Evolutionary conservation across 2,113 vertebrate genomes (phyloP).

Genomic region (Pterocles orientalis): DNA sequence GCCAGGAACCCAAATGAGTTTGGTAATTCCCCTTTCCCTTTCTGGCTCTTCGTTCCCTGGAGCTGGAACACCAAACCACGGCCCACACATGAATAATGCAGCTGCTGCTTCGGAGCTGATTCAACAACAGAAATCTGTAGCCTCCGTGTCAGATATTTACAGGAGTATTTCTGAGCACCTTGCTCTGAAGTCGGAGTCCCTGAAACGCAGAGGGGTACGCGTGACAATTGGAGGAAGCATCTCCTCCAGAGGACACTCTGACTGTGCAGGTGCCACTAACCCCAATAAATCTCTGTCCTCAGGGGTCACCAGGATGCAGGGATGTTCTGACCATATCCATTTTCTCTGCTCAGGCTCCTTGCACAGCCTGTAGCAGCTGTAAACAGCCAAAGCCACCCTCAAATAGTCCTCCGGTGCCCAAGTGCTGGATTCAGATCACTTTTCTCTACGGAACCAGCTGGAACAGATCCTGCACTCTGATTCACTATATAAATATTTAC

Average conservation of each 20-base stretch:
- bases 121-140: neutral
- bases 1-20: neutral
- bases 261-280: neutral
- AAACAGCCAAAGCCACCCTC: neutral
- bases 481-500: neutral
- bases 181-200: conserved; percentile 22
- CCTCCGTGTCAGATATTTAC: neutral
- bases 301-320: conserved; percentile 8
- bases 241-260: conserved; percentile 18
- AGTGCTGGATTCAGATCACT: neutral
- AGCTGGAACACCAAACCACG: conserved; percentile 22
- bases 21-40: neutral
- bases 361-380: neutral
- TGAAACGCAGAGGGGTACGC: neutral
- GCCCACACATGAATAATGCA: conserved; percentile 36
- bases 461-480: neutral
- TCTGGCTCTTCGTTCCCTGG: neutral
- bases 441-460: neutral
- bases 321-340: conserved; percentile 27
- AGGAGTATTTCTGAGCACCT: neutral
- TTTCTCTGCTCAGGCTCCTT: neutral
- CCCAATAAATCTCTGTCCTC: conserved; percentile 11
- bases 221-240: conserved; percentile 20
- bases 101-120: neutral
- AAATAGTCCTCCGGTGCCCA: neutral